Evolutionary conservation across 2,113 vertebrate species (phyloP).

Genomic region (Periophthalmodon schlosseri): DNA sequence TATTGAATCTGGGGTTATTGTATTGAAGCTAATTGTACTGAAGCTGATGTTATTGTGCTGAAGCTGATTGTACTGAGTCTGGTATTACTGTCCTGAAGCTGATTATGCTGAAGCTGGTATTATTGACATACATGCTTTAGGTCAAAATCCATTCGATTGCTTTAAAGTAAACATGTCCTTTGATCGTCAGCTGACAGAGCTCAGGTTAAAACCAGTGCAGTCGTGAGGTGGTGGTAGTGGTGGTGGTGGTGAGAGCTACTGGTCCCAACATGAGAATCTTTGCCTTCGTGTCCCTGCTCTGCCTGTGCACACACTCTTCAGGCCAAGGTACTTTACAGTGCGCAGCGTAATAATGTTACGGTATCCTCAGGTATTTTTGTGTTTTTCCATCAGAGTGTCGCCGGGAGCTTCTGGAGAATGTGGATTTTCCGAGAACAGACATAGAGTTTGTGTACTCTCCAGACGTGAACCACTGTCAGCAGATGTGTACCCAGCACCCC

Average conservation of each 20-base stretch:
- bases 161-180: neutral
- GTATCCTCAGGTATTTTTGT: neutral
- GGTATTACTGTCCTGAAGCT: too few relatives aligned
- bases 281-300: slow-evolving; percentile 36
- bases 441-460: slow-evolving; percentile 47
- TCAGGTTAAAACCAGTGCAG: neutral
- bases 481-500: slow-evolving; percentile 61
- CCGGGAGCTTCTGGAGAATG: slow-evolving; percentile 13
- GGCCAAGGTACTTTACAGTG: slow-evolving; percentile 49
- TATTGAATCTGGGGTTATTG: too few relatives aligned
- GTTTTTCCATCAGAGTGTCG: slow-evolving; percentile 41
- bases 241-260: neutral
- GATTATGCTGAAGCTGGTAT: too few relatives aligned
- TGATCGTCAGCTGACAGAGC: neutral
- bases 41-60: too few relatives aligned
- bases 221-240: too few relatives aligned
- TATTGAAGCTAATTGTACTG: too few relatives aligned
- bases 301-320: slow-evolving; percentile 19
- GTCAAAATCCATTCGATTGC: neutral
- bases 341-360: neutral
- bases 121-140: neutral
- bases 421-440: slow-evolving; percentile 63
- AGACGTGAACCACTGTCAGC: slow-evolving; percentile 62
- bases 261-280: slow-evolving; percentile 30
- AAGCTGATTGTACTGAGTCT: too few relatives aligned